These are phyloP conservation scores for Cyclura pinguis DNA, from an alignment of 2,797 vertebrate genomes.

Conservation along the genomic window DNA sequence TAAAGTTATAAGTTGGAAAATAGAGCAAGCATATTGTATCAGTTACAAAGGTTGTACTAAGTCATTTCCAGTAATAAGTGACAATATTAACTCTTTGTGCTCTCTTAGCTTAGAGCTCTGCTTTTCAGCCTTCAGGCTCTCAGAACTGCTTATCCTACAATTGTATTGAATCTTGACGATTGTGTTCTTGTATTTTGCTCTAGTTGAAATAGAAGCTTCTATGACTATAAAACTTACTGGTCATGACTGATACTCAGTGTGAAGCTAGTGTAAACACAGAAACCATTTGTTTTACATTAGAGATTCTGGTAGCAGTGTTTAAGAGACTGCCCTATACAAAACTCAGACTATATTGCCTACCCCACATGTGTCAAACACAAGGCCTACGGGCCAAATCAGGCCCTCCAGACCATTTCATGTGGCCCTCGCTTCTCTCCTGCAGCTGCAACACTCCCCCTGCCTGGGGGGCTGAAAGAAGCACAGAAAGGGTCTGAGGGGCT, in stretches of 20 bases:
- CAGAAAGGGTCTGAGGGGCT: too few relatives aligned
- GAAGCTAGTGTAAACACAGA: not conserved
- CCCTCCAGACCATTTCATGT: too few relatives aligned
- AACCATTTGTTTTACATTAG: not conserved
- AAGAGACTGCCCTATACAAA: not conserved
- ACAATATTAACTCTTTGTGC: constrained; percentile 51
- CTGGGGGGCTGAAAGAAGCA: too few relatives aligned
- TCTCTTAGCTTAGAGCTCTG: constrained; percentile 37
- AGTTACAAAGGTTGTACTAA: constrained; percentile 32
- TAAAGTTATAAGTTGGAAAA: constrained; percentile 11
- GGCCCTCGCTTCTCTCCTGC: too few relatives aligned
- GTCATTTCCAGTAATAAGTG: constrained; percentile 47
- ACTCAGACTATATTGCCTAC: not conserved
- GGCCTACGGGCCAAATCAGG: too few relatives aligned
- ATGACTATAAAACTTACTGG: not conserved
- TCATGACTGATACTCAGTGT: not conserved
- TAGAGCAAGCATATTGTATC: constrained; percentile 34
- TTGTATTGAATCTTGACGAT: not conserved
- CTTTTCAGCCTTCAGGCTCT: constrained; percentile 1
- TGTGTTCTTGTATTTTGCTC: not conserved
- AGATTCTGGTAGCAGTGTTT: not conserved
- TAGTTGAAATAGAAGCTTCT: not conserved
- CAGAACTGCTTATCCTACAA: not conserved
- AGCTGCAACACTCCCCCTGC: too few relatives aligned
- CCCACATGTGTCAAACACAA: too few relatives aligned